Evolutionary conservation across 1,140 invertebrate genomes (phyloP).

Genomic region (Drosophila erecta): DNA sequence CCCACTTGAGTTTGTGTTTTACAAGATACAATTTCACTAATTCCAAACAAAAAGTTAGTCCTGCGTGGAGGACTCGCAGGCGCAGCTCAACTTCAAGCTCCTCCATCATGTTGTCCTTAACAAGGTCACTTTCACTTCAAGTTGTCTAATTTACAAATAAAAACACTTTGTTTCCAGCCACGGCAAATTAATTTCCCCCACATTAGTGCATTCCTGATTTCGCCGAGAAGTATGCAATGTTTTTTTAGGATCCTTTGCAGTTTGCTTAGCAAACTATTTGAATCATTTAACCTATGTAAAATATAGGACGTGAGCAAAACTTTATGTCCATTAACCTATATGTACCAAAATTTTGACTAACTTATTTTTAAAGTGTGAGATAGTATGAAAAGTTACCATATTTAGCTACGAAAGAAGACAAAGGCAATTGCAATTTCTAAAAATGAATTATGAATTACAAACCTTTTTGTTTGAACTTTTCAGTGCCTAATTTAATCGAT

Average conservation of each 20-base stretch:
- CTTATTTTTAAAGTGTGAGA: no score
- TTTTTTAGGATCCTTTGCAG: constrained; percentile 14
- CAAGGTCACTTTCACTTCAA: constrained; percentile 39
- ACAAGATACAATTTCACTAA: constrained; percentile 81
- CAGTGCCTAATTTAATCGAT: no score
- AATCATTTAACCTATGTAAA: constrained; percentile 5
- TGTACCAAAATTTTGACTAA: no score
- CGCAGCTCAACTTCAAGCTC: constrained; percentile 40
- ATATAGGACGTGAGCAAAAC: background rate
- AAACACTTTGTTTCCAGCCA: constrained; percentile 35
- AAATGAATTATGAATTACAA: no score
- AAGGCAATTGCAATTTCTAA: no score
- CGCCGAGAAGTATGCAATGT: constrained; percentile 45
- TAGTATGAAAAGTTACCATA: no score
- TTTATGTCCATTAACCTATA: no score
- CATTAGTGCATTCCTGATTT: constrained; percentile 15
- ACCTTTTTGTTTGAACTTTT: no score
- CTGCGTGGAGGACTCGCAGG: constrained; percentile 58
- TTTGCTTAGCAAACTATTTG: constrained; percentile 10
- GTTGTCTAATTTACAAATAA: constrained; percentile 51
- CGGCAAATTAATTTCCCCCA: constrained; percentile 25
- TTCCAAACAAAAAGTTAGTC: constrained; percentile 81
- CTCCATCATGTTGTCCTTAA: constrained; percentile 29
- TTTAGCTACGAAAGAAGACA: no score
- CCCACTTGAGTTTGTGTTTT: constrained; percentile 80